These are phyloP conservation scores for Macquaria ambigua DNA, from an alignment of 2,113 vertebrate genomes.

Conservation along the genomic window DNA sequence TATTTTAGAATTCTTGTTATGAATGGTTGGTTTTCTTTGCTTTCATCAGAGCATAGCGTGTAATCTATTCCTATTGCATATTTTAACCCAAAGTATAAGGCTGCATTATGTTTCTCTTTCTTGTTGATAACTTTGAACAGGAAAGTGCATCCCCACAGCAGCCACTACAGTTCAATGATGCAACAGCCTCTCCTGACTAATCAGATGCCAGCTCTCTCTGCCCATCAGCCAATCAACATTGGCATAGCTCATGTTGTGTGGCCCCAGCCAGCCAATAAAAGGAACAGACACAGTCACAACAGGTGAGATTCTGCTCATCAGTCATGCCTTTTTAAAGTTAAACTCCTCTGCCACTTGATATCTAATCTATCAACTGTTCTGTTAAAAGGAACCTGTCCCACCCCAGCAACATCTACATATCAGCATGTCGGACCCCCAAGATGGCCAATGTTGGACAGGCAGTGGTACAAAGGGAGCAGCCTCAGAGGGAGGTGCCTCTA, in stretches of 20 bases:
- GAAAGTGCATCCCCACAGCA: slow-evolving; percentile 90
- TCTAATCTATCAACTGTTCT: neutral
- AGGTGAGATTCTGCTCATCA: slow-evolving; percentile 81
- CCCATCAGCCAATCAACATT: slow-evolving; percentile 94
- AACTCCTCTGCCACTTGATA: neutral
- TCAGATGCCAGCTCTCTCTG: slow-evolving; percentile 92
- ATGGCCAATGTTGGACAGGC: slow-evolving; percentile 84
- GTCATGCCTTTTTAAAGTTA: neutral
- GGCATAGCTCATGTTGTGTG: slow-evolving; percentile 97
- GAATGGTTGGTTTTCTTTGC: neutral
- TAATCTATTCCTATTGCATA: neutral
- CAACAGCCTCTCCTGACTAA: slow-evolving; percentile 91
- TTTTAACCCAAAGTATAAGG: neutral
- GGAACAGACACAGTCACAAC: slow-evolving; percentile 92
- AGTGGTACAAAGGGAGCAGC: slow-evolving; percentile 51
- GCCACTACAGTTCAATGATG: slow-evolving; percentile 91
- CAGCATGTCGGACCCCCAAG: slow-evolving; percentile 91
- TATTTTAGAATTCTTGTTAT: neutral
- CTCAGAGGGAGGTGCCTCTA: slow-evolving; percentile 50
- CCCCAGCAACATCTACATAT: slow-evolving; percentile 87
- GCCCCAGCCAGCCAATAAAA: slow-evolving; percentile 93
- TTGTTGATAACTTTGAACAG: slow-evolving; percentile 73
- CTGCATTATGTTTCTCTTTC: neutral
- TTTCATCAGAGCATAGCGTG: neutral
- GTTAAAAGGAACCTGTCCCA: slow-evolving; percentile 83